phyloP scores from a whole-genome alignment of 1,140 invertebrate genomes.

The Uloborus diversus region DNA sequence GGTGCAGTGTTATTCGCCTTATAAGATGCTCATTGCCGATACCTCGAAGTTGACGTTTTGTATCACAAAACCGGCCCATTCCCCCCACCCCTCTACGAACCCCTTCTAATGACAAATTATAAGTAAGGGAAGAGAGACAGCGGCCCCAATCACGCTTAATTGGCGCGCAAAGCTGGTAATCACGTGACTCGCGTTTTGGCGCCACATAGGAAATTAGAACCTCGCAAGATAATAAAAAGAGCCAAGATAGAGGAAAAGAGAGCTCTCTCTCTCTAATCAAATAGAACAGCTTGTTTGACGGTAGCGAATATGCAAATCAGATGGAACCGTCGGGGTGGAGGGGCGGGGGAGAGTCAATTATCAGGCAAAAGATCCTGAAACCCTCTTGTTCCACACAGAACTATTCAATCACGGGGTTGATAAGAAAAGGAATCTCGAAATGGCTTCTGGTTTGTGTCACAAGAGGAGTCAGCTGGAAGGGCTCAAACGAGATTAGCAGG shows the following conservation, averaged over 20 bases:
- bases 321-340: not conserved
- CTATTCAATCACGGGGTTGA: slow-evolving; percentile 46
- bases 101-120: slow-evolving; percentile 44
- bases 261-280: slow-evolving; percentile 41
- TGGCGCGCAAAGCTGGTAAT: slow-evolving; percentile 29
- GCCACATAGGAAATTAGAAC: slow-evolving; percentile 33
- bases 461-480: slow-evolving; percentile 35
- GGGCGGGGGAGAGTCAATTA: slow-evolving; percentile 30
- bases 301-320: slow-evolving; percentile 18
- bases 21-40: too few relatives aligned
- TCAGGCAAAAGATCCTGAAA: not conserved
- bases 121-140: slow-evolving; percentile 22
- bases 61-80: too few relatives aligned
- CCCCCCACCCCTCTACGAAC: not conserved
- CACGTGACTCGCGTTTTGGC: slow-evolving; percentile 25
- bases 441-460: slow-evolving; percentile 30
- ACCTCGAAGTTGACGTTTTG: too few relatives aligned
- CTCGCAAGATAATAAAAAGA: slow-evolving; percentile 34
- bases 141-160: slow-evolving; percentile 37
- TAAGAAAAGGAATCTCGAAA: slow-evolving; percentile 43
- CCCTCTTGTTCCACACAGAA: not conserved
- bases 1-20: too few relatives aligned
- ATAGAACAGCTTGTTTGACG: slow-evolving; percentile 47
- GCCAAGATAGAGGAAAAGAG: slow-evolving; percentile 14
- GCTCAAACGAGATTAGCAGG: slow-evolving; percentile 48